These are phyloP conservation scores for Scaptomyza montana DNA, from an alignment of 1,140 invertebrate species.

Conservation along the genomic window DNA sequence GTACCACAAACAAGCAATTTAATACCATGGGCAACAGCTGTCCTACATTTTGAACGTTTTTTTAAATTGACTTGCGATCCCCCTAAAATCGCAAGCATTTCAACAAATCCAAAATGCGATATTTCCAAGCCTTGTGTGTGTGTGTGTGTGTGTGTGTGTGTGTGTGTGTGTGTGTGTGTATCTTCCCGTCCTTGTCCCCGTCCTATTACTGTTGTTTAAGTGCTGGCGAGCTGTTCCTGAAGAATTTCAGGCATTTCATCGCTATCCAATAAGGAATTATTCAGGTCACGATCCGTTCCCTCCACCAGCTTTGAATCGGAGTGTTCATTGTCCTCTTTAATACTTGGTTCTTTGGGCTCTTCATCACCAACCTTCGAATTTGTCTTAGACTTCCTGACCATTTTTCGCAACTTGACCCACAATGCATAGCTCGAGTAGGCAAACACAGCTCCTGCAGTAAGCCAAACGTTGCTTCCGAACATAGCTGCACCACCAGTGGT, in stretches of 20 bases:
- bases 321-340: too few relatives aligned
- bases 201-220: background rate
- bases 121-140: background rate
- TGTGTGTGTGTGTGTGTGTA: background rate
- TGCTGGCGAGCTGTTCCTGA: too few relatives aligned
- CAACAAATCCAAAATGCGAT: background rate
- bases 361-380: too few relatives aligned
- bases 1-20: too few relatives aligned
- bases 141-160: background rate
- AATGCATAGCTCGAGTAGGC: background rate
- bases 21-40: too few relatives aligned
- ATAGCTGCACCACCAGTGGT: background rate
- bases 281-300: too few relatives aligned
- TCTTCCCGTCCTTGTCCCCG: background rate
- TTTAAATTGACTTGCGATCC: constrained; percentile 27
- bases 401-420: background rate
- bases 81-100: constrained; percentile 40
- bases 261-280: too few relatives aligned
- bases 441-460: background rate
- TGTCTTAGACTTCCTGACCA: background rate
- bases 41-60: background rate
- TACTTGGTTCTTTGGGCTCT: too few relatives aligned
- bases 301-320: too few relatives aligned
- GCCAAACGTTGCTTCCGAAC: background rate
- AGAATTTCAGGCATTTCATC: too few relatives aligned